These are phyloP conservation scores for Rana temporaria DNA, from an alignment of 2,113 vertebrate genomes.

Conservation along the genomic window DNA sequence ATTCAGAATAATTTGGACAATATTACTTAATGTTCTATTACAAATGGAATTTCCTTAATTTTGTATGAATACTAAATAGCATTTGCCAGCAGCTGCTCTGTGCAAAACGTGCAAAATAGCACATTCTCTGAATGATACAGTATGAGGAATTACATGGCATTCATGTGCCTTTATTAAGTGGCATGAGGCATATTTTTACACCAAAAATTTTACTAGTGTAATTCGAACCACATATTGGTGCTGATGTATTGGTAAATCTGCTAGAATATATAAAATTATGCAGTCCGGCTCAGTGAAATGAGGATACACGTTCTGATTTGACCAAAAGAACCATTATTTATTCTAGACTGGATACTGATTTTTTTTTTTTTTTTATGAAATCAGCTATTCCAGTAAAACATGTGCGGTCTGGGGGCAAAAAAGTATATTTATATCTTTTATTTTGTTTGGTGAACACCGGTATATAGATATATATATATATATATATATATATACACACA, in stretches of 20 bases:
- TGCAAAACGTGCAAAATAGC: conserved; percentile 44
- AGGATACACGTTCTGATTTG: conserved; percentile 1
- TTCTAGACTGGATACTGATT: too few relatives aligned
- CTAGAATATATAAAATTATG: neutral
- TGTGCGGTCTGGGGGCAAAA: too few relatives aligned
- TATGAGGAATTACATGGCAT: conserved; percentile 18
- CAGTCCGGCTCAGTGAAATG: neutral
- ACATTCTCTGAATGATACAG: conserved; percentile 20
- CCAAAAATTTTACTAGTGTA: conserved; percentile 2
- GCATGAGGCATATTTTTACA: neutral
- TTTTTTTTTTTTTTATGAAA: too few relatives aligned
- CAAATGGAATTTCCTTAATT: conserved; percentile 37
- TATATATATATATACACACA: too few relatives aligned
- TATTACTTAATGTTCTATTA: conserved; percentile 17
- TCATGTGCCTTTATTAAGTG: neutral
- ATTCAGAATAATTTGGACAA: conserved; percentile 22
- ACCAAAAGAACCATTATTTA: too few relatives aligned
- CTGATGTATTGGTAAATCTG: neutral
- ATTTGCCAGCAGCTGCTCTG: conserved; percentile 41
- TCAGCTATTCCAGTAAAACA: too few relatives aligned
- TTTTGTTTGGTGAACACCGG: too few relatives aligned
- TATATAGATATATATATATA: too few relatives aligned
- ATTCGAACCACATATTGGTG: neutral
- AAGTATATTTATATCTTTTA: too few relatives aligned
- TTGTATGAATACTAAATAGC: conserved; percentile 15